Conservation (phyloP, 2,113 vertebrate species). For the Chrysemys picta region DNA sequence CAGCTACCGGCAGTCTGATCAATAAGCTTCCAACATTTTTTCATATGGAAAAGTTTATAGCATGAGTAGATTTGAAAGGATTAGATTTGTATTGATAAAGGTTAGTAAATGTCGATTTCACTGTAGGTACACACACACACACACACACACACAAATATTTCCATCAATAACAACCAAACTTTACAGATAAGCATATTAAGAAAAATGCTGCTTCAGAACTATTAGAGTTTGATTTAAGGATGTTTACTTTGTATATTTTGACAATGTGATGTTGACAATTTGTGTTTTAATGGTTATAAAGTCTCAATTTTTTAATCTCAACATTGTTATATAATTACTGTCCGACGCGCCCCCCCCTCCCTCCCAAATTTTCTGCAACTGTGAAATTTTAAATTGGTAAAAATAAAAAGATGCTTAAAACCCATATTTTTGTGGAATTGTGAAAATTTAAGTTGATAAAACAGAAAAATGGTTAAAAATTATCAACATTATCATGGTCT, state of each 20-base stretch:
- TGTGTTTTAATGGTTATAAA: not conserved
- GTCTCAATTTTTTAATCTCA: not conserved
- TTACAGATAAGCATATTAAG: not conserved
- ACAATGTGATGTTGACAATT: not conserved
- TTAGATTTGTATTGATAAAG: not conserved
- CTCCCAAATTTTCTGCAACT: not conserved
- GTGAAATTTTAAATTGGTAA: not conserved
- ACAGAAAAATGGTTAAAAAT: not conserved
- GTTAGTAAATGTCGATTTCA: not conserved
- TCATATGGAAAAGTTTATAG: not conserved
- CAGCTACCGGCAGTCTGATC: not conserved
- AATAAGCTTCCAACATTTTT: not conserved
- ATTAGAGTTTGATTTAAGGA: not conserved
- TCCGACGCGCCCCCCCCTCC: rapidly evolving
- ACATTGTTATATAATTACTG: not conserved
- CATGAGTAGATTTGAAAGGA: not conserved
- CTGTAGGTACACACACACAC: not conserved
- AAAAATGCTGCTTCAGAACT: too few species aligned
- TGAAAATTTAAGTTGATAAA: not conserved
- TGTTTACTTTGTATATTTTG: not conserved
- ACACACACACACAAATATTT: not conserved
- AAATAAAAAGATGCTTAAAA: not conserved
- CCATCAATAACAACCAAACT: not conserved
- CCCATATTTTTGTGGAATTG: not conserved
- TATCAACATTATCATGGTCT: not conserved